A percentile compares a stretch with the other conserved stretches of the same genome.
phyloP scores from a whole-genome alignment of 2,797 vertebrate genomes.

The Muscicapa comitata region DNA sequence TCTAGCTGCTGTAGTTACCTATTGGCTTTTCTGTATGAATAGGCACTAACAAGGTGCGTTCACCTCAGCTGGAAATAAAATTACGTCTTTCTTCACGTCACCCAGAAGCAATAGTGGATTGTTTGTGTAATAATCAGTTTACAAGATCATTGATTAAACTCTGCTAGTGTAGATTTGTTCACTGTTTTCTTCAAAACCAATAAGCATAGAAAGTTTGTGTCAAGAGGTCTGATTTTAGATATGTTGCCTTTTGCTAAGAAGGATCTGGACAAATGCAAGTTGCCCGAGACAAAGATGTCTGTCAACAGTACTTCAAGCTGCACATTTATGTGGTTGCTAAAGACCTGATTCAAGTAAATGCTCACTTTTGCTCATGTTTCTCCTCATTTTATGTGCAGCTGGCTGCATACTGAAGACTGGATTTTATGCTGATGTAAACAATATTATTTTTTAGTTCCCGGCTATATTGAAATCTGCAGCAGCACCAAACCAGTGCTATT shows the following conservation, averaged over 20 bases:
- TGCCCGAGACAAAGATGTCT: not conserved
- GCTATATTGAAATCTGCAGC: slow-evolving; percentile 1
- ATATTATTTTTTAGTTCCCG: slow-evolving; percentile 32
- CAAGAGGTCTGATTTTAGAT: not conserved
- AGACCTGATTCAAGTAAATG: not conserved
- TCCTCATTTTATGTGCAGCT: slow-evolving; percentile 19
- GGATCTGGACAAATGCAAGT: not conserved
- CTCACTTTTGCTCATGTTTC: slow-evolving; percentile 1
- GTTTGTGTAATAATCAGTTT: not conserved
- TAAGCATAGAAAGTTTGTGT: not conserved
- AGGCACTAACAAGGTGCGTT: not conserved
- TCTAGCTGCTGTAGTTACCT: not conserved
- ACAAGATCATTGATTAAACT: not conserved
- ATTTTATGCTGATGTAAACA: slow-evolving; percentile 36
- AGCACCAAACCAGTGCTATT: not conserved
- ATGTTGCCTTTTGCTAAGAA: not conserved
- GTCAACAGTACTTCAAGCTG: not conserved
- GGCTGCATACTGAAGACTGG: not conserved
- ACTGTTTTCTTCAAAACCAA: not conserved
- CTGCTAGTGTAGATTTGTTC: not conserved
- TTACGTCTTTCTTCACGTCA: not conserved
- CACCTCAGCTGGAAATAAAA: not conserved
- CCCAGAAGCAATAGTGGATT: not conserved
- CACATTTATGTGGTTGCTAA: not conserved
- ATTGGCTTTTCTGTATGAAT: not conserved